phyloP scores from a whole-genome alignment of 1,140 invertebrate genomes.

The Pantala flavescens region DNA sequence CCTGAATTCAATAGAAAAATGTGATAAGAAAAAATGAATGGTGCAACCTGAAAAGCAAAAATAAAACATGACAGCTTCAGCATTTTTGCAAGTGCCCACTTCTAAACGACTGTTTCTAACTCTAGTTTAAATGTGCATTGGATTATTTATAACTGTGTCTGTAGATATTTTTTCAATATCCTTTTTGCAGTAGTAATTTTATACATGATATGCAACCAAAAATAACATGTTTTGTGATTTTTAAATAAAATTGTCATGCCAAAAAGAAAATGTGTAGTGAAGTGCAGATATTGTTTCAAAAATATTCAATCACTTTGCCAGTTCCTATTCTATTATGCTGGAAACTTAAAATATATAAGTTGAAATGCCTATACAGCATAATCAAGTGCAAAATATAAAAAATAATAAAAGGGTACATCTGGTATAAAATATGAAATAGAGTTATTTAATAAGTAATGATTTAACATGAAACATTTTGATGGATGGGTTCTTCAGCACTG shows the following conservation, averaged over 20 bases:
- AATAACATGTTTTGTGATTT: background rate
- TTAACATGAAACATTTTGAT: too few relatives aligned
- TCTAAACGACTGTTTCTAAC: background rate
- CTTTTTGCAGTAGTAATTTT: background rate
- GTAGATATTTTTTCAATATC: background rate
- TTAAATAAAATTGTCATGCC: background rate
- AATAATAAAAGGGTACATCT: too few relatives aligned
- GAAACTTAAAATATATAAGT: too few relatives aligned
- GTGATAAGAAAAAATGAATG: constrained; percentile 2
- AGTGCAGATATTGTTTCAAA: background rate
- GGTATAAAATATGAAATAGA: too few relatives aligned
- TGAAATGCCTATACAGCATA: too few relatives aligned
- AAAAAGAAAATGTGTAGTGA: background rate
- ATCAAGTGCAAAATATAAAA: too few relatives aligned
- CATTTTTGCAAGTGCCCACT: background rate
- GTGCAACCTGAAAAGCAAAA: constrained; percentile 9
- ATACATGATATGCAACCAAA: background rate
- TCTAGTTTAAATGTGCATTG: background rate
- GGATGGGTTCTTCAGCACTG: too few relatives aligned
- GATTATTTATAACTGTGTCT: background rate
- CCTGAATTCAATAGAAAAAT: constrained; percentile 1
- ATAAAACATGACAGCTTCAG: constrained; percentile 5
- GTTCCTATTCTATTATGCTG: too few relatives aligned
- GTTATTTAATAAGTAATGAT: too few relatives aligned
- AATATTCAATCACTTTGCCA: too few relatives aligned